Base-by-base conservation (phyloP, 2,888 invertebrate genomes). In the Glyphotaelius pellucidus region DNA sequence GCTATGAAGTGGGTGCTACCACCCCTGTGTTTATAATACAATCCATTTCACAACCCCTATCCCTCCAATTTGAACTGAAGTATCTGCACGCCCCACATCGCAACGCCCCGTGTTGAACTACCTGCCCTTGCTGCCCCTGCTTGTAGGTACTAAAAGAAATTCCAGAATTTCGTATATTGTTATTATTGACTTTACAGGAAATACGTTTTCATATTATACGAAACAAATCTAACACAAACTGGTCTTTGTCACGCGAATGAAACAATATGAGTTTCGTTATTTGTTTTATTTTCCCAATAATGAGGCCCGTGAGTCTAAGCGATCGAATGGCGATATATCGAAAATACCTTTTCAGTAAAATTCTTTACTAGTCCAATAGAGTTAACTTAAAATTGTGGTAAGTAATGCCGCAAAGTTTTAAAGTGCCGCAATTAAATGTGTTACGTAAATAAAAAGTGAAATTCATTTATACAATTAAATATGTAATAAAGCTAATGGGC, bases 181-280 rank as follows among this genome's bases (percentile, higher is more conserved):
- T 83, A 38, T 83, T 83, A 32, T 83, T 83, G 83, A 83, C 83
- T 35, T 83, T 31, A 35, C 83, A 25, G 83, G 32, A 83, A 83
- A 67, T 67, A 67, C 67, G 67, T 67, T 67, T 67, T 84, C 35
- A 35, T 35, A 35, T 84, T 84, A 38, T 38, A 84, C 25, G 38
- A 32, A 35, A 25, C 38, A 87, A 87, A 87, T 87, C 31, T n/a
- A 86, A 47, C 52, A 67, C 88, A 89, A 89, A 89, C 79, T 67
- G 79, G 11, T 79, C 25, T 79, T 80, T 79, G 35, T 79, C 88
- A 89, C 88, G 88, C 88, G 67, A 89, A 32, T 35, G n/a, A 79
- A 79, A 89, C 88, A 32, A 80, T 89, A 25, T 25, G n/a, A 89
- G 88, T 79, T 38, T 38, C 79, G 5, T 30, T 86, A 47, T 47